phyloP scores from a whole-genome alignment of 2,888 invertebrate genomes.

The Oegoconia quadripuncta region DNA sequence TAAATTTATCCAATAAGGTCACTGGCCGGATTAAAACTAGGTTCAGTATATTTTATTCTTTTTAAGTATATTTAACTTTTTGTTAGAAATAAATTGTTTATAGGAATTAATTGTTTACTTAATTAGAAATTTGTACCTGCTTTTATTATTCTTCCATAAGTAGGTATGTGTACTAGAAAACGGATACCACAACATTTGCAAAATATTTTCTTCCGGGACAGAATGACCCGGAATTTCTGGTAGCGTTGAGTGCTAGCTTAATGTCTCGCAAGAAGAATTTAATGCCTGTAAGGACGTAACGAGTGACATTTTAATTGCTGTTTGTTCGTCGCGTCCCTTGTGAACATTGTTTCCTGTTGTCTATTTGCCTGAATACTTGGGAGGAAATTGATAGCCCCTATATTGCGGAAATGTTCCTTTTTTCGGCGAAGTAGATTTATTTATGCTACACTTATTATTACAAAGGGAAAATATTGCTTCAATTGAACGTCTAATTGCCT shows the following conservation, averaged over 20 bases:
- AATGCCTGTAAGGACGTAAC: conserved; percentile 4
- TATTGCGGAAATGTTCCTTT: neutral
- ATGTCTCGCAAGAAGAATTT: conserved; percentile 8
- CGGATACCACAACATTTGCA: no score
- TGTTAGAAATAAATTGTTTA: no score
- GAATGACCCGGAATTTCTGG: conserved; percentile 1
- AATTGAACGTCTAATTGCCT: neutral
- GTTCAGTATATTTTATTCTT: no score
- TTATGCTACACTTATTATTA: no score
- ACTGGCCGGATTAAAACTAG: no score
- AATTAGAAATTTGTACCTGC: no score
- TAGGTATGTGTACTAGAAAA: no score
- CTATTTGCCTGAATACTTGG: neutral
- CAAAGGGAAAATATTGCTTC: neutral
- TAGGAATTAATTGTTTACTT: no score
- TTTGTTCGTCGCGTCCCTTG: conserved; percentile 1
- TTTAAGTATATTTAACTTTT: no score
- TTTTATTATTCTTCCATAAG: no score
- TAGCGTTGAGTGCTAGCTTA: conserved; percentile 13
- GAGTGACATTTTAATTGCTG: conserved; percentile 12
- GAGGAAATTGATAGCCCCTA: conserved; percentile 5
- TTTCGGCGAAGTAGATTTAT: no score
- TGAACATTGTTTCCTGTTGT: conserved; percentile 1
- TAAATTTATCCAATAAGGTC: no score
- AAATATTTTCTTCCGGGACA: neutral